Conservation (phyloP, 1,140 invertebrate species). For the Drosophila eugracilis region DNA sequence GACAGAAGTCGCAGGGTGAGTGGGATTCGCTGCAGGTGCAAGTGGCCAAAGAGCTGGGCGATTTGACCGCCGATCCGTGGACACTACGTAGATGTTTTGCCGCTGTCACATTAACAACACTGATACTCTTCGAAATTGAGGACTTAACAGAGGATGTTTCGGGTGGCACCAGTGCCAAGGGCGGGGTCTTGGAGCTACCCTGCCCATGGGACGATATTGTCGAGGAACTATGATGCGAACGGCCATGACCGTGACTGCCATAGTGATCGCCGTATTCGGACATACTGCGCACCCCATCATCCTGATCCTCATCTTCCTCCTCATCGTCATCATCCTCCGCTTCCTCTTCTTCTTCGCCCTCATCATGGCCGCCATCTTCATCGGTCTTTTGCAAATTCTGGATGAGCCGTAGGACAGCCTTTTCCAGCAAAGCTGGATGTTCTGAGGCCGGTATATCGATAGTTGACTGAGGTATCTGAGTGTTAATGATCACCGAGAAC, state of each 20-base stretch:
- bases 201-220: conserved; percentile 36
- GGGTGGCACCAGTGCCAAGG: conserved; percentile 85
- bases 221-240: conserved; percentile 25
- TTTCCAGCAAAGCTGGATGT: conserved; percentile 88
- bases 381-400: conserved; percentile 86
- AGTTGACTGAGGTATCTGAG: conserved; percentile 78
- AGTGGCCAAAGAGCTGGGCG: conserved; percentile 35
- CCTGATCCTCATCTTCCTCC: conserved; percentile 49
- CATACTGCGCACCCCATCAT: conserved; percentile 38
- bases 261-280: conserved; percentile 33
- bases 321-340: conserved; percentile 50
- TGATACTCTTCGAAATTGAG: conserved; percentile 85
- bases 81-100: conserved; percentile 69
- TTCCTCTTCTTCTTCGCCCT: conserved; percentile 41
- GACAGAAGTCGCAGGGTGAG: conserved; percentile 56
- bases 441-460: conserved; percentile 87
- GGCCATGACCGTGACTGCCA: conserved; percentile 25
- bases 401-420: conserved; percentile 89
- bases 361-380: conserved; percentile 35
- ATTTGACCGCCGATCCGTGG: conserved; percentile 39
- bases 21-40: conserved; percentile 55
- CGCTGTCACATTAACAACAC: conserved; percentile 75
- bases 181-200: conserved; percentile 67
- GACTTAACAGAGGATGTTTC: conserved; percentile 85
- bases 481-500: conserved; percentile 88